These are phyloP conservation scores for Bos javanicus DNA, from an alignment of 2,113 vertebrate genomes.

Conservation along the genomic window DNA sequence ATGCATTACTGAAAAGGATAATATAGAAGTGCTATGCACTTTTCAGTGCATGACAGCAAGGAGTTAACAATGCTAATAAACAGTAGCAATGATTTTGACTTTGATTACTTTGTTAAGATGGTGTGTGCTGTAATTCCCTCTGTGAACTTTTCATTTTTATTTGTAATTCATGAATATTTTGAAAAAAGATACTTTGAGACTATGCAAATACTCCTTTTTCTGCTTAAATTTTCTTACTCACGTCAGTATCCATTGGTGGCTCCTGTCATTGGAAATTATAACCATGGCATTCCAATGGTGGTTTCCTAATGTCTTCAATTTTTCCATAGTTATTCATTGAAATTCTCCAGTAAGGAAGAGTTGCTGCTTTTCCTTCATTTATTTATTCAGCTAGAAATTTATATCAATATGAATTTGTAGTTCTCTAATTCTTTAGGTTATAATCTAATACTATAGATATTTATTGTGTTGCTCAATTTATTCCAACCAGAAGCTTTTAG, in stretches of 20 bases:
- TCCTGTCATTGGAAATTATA: neutral
- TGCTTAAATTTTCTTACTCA: neutral
- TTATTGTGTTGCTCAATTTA: neutral
- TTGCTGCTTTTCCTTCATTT: neutral
- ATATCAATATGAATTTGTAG: neutral
- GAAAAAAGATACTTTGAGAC: neutral
- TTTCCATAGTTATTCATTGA: neutral
- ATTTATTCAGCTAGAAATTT: conserved; percentile 33
- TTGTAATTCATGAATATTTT: neutral
- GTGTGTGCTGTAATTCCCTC: neutral
- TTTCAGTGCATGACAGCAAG: neutral
- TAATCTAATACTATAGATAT: neutral
- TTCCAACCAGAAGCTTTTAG: conserved; percentile 36
- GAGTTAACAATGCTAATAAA: neutral
- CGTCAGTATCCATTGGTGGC: neutral
- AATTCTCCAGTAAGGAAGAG: neutral
- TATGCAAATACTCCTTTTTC: neutral
- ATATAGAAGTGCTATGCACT: fast-evolving
- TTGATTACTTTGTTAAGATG: neutral
- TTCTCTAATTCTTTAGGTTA: conserved; percentile 28
- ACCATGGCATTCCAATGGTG: neutral
- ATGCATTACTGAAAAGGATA: neutral
- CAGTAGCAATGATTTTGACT: neutral
- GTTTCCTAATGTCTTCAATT: neutral
- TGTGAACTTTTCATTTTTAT: neutral